Evolutionary conservation across 2,888 invertebrate species (phyloP).

Genomic region (Axea sp.): DNA sequence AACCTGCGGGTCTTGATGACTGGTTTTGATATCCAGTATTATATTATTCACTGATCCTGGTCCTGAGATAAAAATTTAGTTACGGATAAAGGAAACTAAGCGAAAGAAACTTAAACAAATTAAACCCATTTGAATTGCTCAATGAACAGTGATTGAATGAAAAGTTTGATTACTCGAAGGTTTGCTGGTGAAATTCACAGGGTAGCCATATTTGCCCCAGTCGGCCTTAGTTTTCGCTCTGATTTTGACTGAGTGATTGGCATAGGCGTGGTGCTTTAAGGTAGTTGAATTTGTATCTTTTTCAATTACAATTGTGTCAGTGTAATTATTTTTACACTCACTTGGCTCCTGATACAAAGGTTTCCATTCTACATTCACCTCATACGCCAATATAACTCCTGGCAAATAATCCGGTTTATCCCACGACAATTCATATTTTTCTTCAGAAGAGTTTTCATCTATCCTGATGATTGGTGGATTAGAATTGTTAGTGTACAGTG

Average conservation of each 20-base stretch:
- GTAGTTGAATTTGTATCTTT: not conserved
- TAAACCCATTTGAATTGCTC: too few species aligned
- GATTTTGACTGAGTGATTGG: slow-evolving; percentile 68
- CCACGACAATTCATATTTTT: slow-evolving; percentile 65
- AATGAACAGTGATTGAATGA: not conserved
- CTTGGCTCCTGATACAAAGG: slow-evolving; percentile 65
- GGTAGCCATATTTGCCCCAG: slow-evolving; percentile 67
- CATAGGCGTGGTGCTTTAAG: slow-evolving; percentile 31
- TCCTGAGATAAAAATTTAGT: not conserved
- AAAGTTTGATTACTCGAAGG: not conserved
- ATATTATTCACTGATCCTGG: slow-evolving; percentile 54
- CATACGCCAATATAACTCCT: slow-evolving; percentile 67
- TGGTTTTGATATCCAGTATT: slow-evolving; percentile 50
- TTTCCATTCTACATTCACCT: slow-evolving; percentile 67
- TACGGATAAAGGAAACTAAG: too few species aligned
- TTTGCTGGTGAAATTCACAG: slow-evolving; percentile 4
- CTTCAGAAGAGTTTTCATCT: slow-evolving; percentile 37
- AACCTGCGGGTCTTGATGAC: slow-evolving; percentile 48
- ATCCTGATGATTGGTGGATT: slow-evolving; percentile 61
- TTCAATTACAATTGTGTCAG: not conserved
- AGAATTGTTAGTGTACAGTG: slow-evolving; percentile 63
- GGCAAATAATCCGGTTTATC: slow-evolving; percentile 67
- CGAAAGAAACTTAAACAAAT: too few species aligned
- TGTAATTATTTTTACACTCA: slow-evolving; percentile 63
- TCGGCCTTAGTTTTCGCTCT: slow-evolving; percentile 70